Evolutionary conservation across 2,888 invertebrate species (phyloP), one percentile per base, ranked within the genome.

Genomic region (Noctua pronuba): DNA sequence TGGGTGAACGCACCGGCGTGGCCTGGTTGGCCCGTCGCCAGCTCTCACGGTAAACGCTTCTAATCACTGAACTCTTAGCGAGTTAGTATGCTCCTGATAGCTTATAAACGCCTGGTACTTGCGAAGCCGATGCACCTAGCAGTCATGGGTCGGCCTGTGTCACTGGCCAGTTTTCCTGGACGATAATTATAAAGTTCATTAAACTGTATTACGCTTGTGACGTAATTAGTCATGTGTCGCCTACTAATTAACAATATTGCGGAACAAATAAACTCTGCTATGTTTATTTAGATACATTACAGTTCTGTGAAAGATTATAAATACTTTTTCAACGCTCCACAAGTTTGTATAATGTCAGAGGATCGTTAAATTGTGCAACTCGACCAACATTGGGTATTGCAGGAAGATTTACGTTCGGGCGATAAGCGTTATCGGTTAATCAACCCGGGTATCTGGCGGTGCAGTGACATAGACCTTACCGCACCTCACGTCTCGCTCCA

Each of bases 1-100:
- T 92, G 93, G 96, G 95, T 96, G 95, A 96, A 96, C 94, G 96
- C 93, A 95, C 96, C 92, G 92, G 86, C 89, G 90, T 96, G 96
- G 92, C 96, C 96, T 92, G 96, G 91, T 96, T 96, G 96, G 96
- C 95, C 80, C 92, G 87, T 75, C 88, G 96, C 96, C 96, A 96
- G 92, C 93, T 95, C 95, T 94, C 95, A 95, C 96, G 95, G 94
- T 94, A 92, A 93, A 94, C 94, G 94, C 93, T 93, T 93, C 96
- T 96, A 95, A 96, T 96, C 96, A 94, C 93, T 92, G 90, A 90
- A 92, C 93, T 92, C 93, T 92, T 92, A 91, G 91, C 93, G 92
- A 92, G 93, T 94, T 94, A 94, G 93, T 94, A 94, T 93, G 92
- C 95, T 95, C 92, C 93, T 94, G 93, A 94, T 93, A 91, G 92